Evolutionary conservation across 2,113 vertebrate genomes (phyloP), one percentile per base, ranked within the genome.

Genomic region (Ahaetulla prasina): DNA sequence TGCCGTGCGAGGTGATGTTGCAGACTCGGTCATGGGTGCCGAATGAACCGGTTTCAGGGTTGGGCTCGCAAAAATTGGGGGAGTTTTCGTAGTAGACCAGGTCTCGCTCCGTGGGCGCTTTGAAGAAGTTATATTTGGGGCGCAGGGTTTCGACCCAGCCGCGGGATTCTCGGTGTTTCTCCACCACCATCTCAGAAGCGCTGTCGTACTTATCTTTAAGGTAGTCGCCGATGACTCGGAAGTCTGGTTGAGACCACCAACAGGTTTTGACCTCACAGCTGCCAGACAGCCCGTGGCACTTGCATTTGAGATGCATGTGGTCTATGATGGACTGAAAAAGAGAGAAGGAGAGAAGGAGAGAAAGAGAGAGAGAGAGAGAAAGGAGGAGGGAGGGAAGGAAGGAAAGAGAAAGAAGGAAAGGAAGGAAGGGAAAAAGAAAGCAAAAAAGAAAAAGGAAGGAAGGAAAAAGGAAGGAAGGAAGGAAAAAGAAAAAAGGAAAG

Each of bases 191-290:
- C 88, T 98, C 98, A 0, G 98, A 98, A 7, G 98, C 98, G 8
- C 98, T 98, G 93, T 98, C 98, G 0, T 98, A 98, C 91, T 98
- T 98, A 96, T 98, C 98, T 94, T 98, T 98, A 91, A 98, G 97
- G 95, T 98, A 98, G 96, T 98, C 98, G 0, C 98, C 98, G 0
- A 98, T 96, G 92, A 97, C 96, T 45, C 98, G 97, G 96, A 98
- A 98, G 95, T 98, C 98, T 0, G 98, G 98, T 94, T 98, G 98
- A 5, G 98, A 97, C 98, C 98, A 98, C 98, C 98, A 98, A 94
- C 98, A 98, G 2, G 98, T 98, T 95, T 98, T 98, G 89, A 98
- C 98, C 68, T 98, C 98, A 0, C 98, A 98, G 97, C 98, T 98
- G 63, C 98, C 98, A 0, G 98, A 98, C 84, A 98, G 96, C 43